Evolutionary conservation across 2,113 vertebrate species (phyloP), one percentile per base, ranked within the genome.

Genomic region (Xenopus borealis): DNA sequence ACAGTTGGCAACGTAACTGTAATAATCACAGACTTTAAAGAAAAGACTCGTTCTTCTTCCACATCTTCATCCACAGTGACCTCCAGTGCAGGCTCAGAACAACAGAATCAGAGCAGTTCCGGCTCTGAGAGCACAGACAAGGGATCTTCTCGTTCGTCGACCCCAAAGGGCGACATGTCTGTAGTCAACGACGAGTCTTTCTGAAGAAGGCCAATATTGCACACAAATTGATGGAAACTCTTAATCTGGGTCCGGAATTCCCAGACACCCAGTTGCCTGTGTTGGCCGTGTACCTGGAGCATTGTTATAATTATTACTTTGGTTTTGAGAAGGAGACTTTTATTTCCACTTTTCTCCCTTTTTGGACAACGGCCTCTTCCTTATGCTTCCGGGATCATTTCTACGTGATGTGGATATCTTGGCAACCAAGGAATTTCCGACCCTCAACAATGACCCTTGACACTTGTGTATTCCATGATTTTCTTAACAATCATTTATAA

Each of bases 1-100:
- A 98, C 97, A 45, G 97, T 98, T 79, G 97, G 97, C 71, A 98
- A 98, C 58, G 97, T 98, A 88, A 99, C 97, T 61, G 97, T 98
- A 89, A 98, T 99, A 88, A 99, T 99, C 87, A 99, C 97, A 92
- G 97, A 99, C 97, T 99, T 98, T 97, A 98, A 98, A 89, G 97
- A 99, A 94, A 98, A 99, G 94, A 98, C 93, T 86, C 96, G 97
- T 83, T 96, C 95, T 80, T 98, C 95, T 63, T 99, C 97, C 73
- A 98, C 97, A 0, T 99, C 97, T 2, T 99, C 97, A 66, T 99
- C 96, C 89, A 98, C 97, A 85, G 95, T 97, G 88, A 98, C 97
- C 84, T 99, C 97, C 89, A 98, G 96, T 82, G 91, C 92, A 62
- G 95, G 93, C 78, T 98, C 97, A 67, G 97, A 99, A 92, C 96